A percentile compares a stretch with the other conserved stretches of the same genome.
phyloP scores from a whole-genome alignment of 2,113 vertebrate species.

The Beaufortia kweichowensis region DNA sequence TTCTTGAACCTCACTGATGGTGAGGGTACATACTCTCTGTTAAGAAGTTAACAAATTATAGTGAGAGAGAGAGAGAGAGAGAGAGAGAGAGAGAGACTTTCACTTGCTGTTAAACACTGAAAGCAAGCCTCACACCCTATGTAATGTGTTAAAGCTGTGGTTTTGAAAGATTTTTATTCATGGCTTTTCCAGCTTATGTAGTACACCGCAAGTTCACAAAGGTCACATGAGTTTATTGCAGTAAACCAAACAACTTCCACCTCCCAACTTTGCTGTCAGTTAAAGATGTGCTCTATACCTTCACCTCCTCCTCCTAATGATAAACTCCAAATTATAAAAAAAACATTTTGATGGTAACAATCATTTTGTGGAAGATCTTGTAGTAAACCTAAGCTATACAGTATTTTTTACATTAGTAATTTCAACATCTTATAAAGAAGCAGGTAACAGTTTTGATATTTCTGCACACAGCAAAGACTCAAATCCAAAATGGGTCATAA shows the following conservation, averaged over 20 bases:
- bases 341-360: no score
- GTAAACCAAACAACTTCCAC: slow-evolving; percentile 3
- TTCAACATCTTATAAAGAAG: no score
- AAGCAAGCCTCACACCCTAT: not conserved
- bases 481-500: slow-evolving; percentile 4
- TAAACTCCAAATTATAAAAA: not conserved
- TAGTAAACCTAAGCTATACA: no score
- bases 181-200: not conserved
- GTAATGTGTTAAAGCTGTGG: not conserved
- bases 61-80: slow-evolving; percentile 48
- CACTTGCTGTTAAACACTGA: slow-evolving; percentile 1
- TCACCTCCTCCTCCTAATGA: not conserved
- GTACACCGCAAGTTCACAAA: not conserved
- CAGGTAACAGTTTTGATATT: not conserved
- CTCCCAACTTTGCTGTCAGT: slow-evolving; percentile 21
- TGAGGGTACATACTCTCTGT: slow-evolving; percentile 46
- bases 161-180: not conserved
- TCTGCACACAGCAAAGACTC: not conserved
- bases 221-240: slow-evolving; percentile 39
- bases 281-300: slow-evolving; percentile 22
- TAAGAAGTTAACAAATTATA: slow-evolving; percentile 74
- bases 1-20: no score
- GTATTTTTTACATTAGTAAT: no score
- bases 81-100: not conserved
- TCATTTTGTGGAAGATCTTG: no score